Conservation (phyloP, 2,888 invertebrate species). For the Ceraclea dissimilis region DNA sequence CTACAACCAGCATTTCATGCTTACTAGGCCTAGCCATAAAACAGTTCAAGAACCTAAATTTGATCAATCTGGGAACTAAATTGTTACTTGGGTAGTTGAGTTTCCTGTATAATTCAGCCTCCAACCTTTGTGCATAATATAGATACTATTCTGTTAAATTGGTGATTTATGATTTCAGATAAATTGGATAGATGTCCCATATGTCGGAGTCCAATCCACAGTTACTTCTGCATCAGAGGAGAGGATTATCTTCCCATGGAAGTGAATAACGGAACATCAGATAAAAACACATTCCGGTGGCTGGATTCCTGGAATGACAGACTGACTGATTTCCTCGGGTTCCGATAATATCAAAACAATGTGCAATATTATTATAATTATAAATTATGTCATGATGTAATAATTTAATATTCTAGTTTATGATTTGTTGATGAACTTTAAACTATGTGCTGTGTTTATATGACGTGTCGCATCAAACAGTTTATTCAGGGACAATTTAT, state of each 20-base stretch:
- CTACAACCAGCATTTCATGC: too few species aligned
- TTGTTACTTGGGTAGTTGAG: too few species aligned
- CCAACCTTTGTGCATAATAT: too few species aligned
- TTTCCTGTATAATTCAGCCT: too few species aligned
- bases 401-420: slow-evolving; percentile 4
- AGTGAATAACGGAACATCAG: slow-evolving; percentile 41
- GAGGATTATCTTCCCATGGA: slow-evolving; percentile 62
- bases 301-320: slow-evolving; percentile 61
- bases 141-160: too few species aligned
- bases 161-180: slow-evolving; percentile 39
- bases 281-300: slow-evolving; percentile 38
- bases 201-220: slow-evolving; percentile 74
- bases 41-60: too few species aligned
- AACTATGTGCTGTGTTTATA: neutral
- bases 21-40: too few species aligned
- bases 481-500: too few species aligned
- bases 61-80: too few species aligned
- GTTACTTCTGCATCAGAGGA: slow-evolving; percentile 75
- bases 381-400: neutral
- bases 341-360: slow-evolving; percentile 30
- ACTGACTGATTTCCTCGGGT: slow-evolving; percentile 68
- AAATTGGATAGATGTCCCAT: slow-evolving; percentile 81
- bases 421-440: neutral
- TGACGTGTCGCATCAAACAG: too few species aligned
- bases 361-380: neutral